Percentiles rank a stretch among this genome's conserved stretches.
These are phyloP conservation scores for Microcebus lehilahytsara DNA, from an alignment of 2,113 vertebrate species.

Conservation along the genomic window DNA sequence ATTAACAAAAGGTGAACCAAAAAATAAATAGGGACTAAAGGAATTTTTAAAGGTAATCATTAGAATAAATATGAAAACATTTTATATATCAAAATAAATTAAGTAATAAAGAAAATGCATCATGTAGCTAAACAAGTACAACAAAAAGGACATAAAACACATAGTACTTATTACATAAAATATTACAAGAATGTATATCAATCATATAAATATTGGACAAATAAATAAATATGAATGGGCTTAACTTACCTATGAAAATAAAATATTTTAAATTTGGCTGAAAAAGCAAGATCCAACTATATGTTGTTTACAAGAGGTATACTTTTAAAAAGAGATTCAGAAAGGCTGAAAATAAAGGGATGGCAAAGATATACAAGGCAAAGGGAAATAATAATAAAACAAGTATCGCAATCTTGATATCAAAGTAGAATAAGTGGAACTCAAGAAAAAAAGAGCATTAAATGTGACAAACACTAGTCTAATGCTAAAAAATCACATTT, in stretches of 20 bases:
- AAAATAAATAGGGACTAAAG: background rate
- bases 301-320: background rate
- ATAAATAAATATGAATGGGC: background rate
- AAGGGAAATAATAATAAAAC: background rate
- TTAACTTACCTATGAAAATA: background rate
- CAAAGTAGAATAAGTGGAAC: background rate
- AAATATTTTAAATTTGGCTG: background rate
- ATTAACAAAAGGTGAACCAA: background rate
- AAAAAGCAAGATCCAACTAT: background rate
- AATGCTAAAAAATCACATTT: background rate
- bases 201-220: background rate
- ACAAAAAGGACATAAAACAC: background rate
- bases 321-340: background rate
- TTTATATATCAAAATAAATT: background rate
- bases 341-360: background rate
- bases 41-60: background rate
- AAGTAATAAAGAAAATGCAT: background rate
- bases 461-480: background rate
- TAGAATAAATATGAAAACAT: background rate
- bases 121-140: background rate
- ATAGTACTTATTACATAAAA: background rate
- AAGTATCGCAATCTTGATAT: background rate
- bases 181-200: background rate
- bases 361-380: background rate
- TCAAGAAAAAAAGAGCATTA: background rate